These are phyloP conservation scores for Conomelus anceps DNA, from an alignment of 2,888 invertebrate species.

Conservation along the genomic window DNA sequence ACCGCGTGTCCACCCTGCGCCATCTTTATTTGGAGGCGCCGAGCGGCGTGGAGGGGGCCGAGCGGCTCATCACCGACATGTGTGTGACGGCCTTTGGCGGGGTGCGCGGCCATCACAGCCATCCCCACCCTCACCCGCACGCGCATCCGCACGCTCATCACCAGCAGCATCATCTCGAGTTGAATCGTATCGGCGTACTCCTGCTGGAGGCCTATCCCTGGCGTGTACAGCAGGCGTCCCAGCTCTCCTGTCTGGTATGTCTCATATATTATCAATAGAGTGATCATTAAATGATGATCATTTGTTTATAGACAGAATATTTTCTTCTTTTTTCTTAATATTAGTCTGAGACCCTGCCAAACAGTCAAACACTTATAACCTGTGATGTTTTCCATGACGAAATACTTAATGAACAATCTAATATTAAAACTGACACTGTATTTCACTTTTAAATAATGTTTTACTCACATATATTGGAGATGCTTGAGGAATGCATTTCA, in stretches of 20 bases:
- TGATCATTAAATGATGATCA: too few relatives aligned
- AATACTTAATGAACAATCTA: too few relatives aligned
- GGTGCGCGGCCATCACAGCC: conserved; percentile 35
- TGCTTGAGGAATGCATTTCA: too few relatives aligned
- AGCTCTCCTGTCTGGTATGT: neutral
- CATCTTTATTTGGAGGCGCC: conserved; percentile 50
- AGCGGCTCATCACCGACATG: conserved; percentile 31
- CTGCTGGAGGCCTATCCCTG: neutral
- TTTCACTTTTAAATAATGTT: too few relatives aligned
- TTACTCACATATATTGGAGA: too few relatives aligned
- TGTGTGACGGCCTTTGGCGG: conserved; percentile 33
- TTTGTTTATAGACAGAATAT: too few relatives aligned
- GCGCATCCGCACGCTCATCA: neutral
- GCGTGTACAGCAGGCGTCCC: neutral
- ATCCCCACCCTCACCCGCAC: neutral
- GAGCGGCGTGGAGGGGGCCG: conserved; percentile 13
- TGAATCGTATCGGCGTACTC: neutral
- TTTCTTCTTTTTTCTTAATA: too few relatives aligned
- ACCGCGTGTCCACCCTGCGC: conserved; percentile 46
- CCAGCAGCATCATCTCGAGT: neutral
- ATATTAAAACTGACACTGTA: too few relatives aligned
- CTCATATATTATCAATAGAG: too few relatives aligned
- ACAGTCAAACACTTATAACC: too few relatives aligned
- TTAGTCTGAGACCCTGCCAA: too few relatives aligned
- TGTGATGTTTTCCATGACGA: too few relatives aligned